A percentile compares a stretch with the other conserved stretches of the same genome.
phyloP scores from a whole-genome alignment of 2,113 vertebrate species.

The Promerops cafer region DNA sequence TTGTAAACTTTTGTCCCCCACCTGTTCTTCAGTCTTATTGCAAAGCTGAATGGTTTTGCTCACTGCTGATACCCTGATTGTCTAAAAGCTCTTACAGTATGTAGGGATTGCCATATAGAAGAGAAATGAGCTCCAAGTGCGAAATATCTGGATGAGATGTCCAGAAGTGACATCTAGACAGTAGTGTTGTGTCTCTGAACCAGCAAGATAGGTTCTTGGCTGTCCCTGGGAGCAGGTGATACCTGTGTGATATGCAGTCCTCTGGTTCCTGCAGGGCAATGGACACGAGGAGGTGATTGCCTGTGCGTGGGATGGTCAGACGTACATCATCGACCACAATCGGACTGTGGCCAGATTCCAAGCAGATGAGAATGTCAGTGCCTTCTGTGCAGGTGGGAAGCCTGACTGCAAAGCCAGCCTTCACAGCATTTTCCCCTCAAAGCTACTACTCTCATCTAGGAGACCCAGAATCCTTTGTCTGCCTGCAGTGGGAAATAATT shows the following conservation, averaged over 20 bases:
- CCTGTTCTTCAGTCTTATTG: neutral
- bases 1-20: neutral
- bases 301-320: conserved; percentile 97
- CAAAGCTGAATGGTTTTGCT: neutral
- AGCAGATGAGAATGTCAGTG: conserved; percentile 96
- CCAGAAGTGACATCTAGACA: neutral
- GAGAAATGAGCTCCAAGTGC: neutral
- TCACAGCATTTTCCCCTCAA: neutral
- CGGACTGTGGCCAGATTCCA: conserved; percentile 93
- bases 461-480: neutral
- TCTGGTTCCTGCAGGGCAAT: conserved; percentile 79
- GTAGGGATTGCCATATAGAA: neutral
- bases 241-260: neutral
- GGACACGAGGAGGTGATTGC: conserved; percentile 94
- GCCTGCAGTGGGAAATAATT: neutral
- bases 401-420: neutral
- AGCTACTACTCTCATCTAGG: neutral
- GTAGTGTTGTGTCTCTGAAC: neutral
- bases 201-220: neutral
- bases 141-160: neutral
- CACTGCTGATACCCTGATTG: neutral
- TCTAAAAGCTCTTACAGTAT: neutral
- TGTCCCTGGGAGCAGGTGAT: neutral
- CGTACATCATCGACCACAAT: conserved; percentile 94
- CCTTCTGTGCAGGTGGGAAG: conserved; percentile 90